Evolutionary conservation across 2,888 invertebrate species (phyloP), one percentile per base, ranked within the genome.

Genomic region (Scaptomyza parva): DNA sequence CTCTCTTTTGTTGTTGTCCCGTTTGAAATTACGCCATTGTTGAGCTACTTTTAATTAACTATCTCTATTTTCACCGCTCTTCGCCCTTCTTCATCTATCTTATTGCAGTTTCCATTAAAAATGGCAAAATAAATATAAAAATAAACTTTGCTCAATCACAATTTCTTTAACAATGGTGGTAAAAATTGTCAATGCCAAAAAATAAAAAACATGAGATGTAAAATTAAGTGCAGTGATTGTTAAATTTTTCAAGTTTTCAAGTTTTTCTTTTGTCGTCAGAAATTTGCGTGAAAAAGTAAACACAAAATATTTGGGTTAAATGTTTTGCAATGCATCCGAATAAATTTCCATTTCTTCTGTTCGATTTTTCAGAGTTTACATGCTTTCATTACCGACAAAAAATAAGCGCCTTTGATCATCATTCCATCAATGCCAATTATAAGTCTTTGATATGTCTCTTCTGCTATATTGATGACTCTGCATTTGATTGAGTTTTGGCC

Each of bases 121-220:
- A 55, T 48, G 37, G 6, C 40, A 43, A 57, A 59, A 39, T 40
- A 45, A 62, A 60, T 57, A 70, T 62, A 45, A 48, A n/a, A 37
- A 74, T 62, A 41, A 47, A 28, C 35, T 58, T 73, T 74, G 67
- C 75, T 37, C 75, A 67, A 75, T 67, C 50, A 59, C 65, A 76
- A 85, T 85, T 82, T 79, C 63, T 50, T 68, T 47, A 77, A 82
- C 86, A 85, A 82, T 73, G 47, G 18, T 58, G 48, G 26, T 40
- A 68, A 76, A 71, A 79, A 76, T 63, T 79, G 85, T 84, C 83
- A 84, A 84, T 84, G 86, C 79, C 83, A 81, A 78, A 81, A 78
- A 76, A 61, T 61, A 66, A 73, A 55, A 66, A 73, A 55, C 55
- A 67, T 61, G 37, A 70, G 68, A 70, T 55, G 50, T 67, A 30